A percentile compares a stretch with the other conserved stretches of the same genome.
These are phyloP conservation scores for Xyliphius kryptos DNA, from an alignment of 2,113 vertebrate genomes.

Conservation along the genomic window DNA sequence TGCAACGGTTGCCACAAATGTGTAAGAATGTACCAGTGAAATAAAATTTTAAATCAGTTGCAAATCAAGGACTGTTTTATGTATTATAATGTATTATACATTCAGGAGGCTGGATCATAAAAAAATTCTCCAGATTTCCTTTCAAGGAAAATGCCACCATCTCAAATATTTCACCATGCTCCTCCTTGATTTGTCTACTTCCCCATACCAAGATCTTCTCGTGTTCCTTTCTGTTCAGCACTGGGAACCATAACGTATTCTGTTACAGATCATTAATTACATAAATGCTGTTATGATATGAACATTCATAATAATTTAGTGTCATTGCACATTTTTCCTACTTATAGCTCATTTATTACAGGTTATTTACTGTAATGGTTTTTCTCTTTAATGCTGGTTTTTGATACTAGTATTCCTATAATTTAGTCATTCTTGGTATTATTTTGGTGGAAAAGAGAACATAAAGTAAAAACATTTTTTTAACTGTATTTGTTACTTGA, in stretches of 20 bases:
- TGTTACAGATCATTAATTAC: constrained; percentile 1
- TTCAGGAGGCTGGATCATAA: background rate
- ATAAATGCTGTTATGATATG: constrained; percentile 5
- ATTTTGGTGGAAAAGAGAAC: background rate
- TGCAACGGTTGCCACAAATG: too few species aligned
- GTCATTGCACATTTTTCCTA: background rate
- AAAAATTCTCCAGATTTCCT: background rate
- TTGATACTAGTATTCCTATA: background rate
- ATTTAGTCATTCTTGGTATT: background rate
- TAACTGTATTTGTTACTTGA: too few species aligned
- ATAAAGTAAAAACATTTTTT: background rate
- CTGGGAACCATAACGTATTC: constrained; percentile 4
- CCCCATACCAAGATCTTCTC: background rate
- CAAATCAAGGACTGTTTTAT: too few species aligned
- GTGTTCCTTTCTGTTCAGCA: background rate
- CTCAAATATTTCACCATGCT: background rate
- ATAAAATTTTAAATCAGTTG: too few species aligned
- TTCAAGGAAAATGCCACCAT: background rate
- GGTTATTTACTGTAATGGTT: background rate
- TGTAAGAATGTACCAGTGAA: too few species aligned
- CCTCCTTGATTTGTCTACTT: background rate
- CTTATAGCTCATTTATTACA: constrained; percentile 5
- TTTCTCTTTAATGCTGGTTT: background rate
- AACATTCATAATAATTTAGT: background rate
- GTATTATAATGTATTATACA: too few species aligned